Evolutionary conservation across 2,888 invertebrate species (phyloP).

Genomic region (Mamestra brassicae): DNA sequence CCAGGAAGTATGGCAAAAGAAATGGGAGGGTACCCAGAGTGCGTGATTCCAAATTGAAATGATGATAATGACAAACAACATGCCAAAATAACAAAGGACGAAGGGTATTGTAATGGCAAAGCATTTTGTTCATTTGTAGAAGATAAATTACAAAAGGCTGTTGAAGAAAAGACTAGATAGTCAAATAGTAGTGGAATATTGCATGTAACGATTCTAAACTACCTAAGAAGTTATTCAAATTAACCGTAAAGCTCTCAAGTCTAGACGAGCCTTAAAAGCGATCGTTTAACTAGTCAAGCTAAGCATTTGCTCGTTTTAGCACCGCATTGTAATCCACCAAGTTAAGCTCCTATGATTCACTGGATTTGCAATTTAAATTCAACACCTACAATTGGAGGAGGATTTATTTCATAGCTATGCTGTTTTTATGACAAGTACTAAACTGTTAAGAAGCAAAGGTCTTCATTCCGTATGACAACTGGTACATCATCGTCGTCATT

Average conservation of each 20-base stretch:
- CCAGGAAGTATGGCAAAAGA: no score
- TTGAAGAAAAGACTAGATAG: not conserved
- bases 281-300: constrained; percentile 19
- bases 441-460: not conserved
- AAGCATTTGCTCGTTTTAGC: constrained; percentile 32
- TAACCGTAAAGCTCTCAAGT: constrained; percentile 18
- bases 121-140: not conserved
- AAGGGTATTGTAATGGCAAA: not conserved
- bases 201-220: not conserved
- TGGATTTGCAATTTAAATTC: constrained; percentile 48
- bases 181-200: not conserved
- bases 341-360: constrained; percentile 51
- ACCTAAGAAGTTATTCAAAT: constrained; percentile 5
- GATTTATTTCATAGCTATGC: constrained; percentile 21
- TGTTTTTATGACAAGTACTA: constrained; percentile 9
- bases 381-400: constrained; percentile 44
- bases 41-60: no score
- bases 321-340: constrained; percentile 37
- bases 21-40: no score
- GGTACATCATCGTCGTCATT: not conserved
- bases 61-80: no score
- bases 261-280: constrained; percentile 19
- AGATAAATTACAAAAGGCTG: not conserved
- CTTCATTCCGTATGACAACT: not conserved
- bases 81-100: no score